Conservation (phyloP, 2,113 vertebrate species). For the Tinamus guttatus region DNA sequence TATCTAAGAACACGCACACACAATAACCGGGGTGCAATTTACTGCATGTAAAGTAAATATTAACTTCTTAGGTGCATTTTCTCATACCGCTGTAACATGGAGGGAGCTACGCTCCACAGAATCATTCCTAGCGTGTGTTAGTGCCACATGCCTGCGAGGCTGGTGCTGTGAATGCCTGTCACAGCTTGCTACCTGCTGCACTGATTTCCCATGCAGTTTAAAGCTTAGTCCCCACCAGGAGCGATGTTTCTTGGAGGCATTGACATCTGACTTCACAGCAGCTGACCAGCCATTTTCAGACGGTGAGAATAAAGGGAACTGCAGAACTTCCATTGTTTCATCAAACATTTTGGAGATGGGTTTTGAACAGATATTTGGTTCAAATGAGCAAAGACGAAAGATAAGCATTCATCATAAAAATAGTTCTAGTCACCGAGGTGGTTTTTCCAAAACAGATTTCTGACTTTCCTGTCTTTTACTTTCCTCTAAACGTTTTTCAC, state of each 20-base stretch:
- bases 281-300: not conserved
- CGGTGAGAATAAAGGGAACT: accelerated
- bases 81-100: accelerated
- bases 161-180: accelerated
- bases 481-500: not conserved
- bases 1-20: not conserved
- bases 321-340: not conserved
- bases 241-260: accelerated
- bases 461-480: not conserved
- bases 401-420: not conserved
- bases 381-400: not conserved
- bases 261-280: not conserved
- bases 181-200: not conserved
- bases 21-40: not conserved
- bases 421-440: not conserved
- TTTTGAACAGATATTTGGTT: not conserved
- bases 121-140: accelerated
- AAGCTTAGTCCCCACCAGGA: not conserved
- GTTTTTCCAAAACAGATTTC: not conserved
- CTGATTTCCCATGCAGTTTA: not conserved
- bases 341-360: accelerated
- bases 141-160: accelerated
- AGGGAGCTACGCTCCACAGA: not conserved
- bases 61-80: not conserved
- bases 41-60: not conserved